Conservation (phyloP, 2,888 invertebrate species). For the Tetragonisca angustula region DNA sequence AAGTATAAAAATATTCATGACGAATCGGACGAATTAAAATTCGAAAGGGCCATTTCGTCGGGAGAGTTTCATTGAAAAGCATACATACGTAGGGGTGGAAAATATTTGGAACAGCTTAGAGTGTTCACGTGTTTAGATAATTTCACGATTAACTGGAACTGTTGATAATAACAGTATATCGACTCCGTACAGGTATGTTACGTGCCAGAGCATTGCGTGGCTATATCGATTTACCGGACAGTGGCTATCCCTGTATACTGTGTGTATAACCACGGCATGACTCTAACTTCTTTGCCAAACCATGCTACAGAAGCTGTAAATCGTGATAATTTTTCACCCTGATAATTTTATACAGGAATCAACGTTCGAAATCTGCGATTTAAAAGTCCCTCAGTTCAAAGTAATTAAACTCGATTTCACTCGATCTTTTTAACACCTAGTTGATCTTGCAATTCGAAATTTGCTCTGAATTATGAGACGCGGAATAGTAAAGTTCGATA, state of each 20-base stretch:
- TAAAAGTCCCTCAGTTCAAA: not conserved
- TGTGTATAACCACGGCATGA: constrained; percentile 46
- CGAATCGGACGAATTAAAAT: not conserved
- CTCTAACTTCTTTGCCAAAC: constrained; percentile 54
- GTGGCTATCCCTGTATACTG: constrained; percentile 69
- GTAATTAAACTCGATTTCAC: not conserved
- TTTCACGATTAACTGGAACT: constrained; percentile 43
- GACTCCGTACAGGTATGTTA: constrained; percentile 47
- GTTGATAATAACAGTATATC: constrained; percentile 52
- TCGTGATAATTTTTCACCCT: constrained; percentile 69
- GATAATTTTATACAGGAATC: constrained; percentile 39
- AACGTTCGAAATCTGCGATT: constrained; percentile 44
- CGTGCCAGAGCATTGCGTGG: constrained; percentile 63
- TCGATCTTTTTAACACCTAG: too few species aligned
- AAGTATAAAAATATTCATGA: too few species aligned
- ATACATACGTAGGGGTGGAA: not conserved
- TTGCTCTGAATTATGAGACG: not conserved
- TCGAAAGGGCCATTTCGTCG: not conserved
- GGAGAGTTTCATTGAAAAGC: not conserved
- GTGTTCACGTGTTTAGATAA: constrained; percentile 28
- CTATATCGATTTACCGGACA: constrained; percentile 78
- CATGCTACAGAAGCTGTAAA: constrained; percentile 75
- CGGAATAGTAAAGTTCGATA: too few species aligned
- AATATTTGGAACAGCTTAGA: not conserved
- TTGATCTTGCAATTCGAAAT: not conserved